These are phyloP conservation scores for Metallyticus violacea DNA, from an alignment of 2,888 invertebrate species.

Conservation along the genomic window DNA sequence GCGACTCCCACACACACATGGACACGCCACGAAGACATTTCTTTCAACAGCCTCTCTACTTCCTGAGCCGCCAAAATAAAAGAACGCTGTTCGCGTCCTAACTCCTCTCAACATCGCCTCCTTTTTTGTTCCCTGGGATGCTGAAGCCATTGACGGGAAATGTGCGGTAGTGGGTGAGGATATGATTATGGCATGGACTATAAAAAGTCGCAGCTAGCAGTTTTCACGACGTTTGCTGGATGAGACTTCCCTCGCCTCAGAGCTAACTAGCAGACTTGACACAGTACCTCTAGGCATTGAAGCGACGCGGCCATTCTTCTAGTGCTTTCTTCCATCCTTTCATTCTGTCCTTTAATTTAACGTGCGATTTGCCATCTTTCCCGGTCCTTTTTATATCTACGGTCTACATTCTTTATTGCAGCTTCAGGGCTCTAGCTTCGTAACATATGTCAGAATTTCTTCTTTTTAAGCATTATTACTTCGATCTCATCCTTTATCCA, in stretches of 20 bases:
- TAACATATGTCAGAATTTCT: background rate
- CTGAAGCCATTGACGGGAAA: background rate
- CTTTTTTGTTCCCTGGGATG: background rate
- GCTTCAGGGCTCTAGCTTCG: background rate
- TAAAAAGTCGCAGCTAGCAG: background rate
- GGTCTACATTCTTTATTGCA: background rate
- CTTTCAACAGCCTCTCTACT: background rate
- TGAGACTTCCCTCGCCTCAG: background rate
- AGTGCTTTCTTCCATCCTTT: background rate
- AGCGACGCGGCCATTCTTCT: background rate
- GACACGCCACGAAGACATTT: background rate
- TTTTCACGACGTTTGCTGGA: background rate
- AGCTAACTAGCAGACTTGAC: background rate
- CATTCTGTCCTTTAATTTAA: background rate
- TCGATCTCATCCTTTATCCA: background rate
- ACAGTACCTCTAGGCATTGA: background rate
- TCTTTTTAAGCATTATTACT: background rate
- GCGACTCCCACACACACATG: background rate
- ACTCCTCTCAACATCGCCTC: background rate
- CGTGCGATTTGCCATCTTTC: background rate
- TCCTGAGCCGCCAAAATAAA: background rate
- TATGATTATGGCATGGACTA: background rate
- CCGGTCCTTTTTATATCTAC: background rate
- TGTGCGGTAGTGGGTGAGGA: background rate
- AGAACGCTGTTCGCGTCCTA: background rate